Conservation (phyloP, 2,888 invertebrate genomes). For the Caenorhabditis panamensis region DNA sequence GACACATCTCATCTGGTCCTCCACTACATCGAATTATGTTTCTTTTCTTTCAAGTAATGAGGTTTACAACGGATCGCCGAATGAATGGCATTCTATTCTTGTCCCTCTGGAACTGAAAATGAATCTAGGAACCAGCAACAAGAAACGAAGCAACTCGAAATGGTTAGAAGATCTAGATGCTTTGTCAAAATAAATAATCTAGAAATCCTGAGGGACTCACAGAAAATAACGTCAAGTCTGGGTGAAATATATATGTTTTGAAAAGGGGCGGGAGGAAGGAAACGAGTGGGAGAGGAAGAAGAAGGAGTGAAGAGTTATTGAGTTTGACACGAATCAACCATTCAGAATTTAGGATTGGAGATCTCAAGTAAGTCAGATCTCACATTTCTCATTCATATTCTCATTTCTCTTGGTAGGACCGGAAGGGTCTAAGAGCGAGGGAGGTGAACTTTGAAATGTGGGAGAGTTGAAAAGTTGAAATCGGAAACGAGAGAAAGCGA, state of each 20-base stretch:
- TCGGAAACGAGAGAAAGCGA: slow-evolving; percentile 25
- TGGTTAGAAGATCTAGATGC: too few species aligned
- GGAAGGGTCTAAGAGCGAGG: slow-evolving; percentile 22
- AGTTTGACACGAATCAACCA: slow-evolving; percentile 11
- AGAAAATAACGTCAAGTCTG: slow-evolving; percentile 30
- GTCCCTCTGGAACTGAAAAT: too few species aligned
- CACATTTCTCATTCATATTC: slow-evolving; percentile 27
- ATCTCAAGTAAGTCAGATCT: too few species aligned
- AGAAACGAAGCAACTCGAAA: slow-evolving; percentile 14
- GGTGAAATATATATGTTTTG: slow-evolving; percentile 29
- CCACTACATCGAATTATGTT: slow-evolving; percentile 46
- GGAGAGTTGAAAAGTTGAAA: slow-evolving; percentile 27
- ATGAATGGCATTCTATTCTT: not conserved
- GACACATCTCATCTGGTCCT: slow-evolving; percentile 35
- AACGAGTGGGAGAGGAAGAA: not conserved
- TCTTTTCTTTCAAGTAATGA: slow-evolving; percentile 33
- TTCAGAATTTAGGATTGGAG: not conserved
- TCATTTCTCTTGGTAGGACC: not conserved
- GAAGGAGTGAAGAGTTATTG: slow-evolving; percentile 36
- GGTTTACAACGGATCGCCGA: not conserved
- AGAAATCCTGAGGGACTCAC: slow-evolving; percentile 25
- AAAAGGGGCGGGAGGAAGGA: slow-evolving; percentile 19
- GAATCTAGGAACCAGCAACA: not conserved
- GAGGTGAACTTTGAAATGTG: slow-evolving; percentile 49
- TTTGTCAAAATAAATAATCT: slow-evolving; percentile 47